Base-by-base conservation (phyloP, 2,797 vertebrate genomes). In the Decapterus maruadsi region DNA sequence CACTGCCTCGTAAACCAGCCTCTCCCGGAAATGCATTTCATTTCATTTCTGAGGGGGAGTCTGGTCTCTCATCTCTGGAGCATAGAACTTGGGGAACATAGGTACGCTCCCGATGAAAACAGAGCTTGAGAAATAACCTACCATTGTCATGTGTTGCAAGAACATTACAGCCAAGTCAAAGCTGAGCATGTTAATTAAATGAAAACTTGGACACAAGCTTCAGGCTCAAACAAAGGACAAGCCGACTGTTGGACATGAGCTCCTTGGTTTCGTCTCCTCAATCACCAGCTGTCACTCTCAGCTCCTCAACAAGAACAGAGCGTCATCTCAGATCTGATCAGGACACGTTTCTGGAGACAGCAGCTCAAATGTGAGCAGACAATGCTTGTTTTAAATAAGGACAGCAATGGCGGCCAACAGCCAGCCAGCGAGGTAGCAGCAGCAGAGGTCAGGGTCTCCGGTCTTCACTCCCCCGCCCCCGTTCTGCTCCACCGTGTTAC, bases 361-460 rank as follows among this genome's bases (percentile, higher is more conserved):
- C 48, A 62, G 50, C 55, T 67, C 16, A 7, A 17, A 51, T 20
- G 43, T 1, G 38, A 77, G 60, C 62, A 1, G 34, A 36, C 62
- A 16, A 11, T 55, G 13, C 38, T 11, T 4, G 43, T 46, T 82
- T 70, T 46, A 68, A 78, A 64, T 54, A 34, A 71, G 61, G 53
- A 75, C 70, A 56, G 57, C 48, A 4, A 20, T 58, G 72, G 67
- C 55, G 26, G 61, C 61, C 45, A 45, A 55, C 62, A 38, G 70
- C 54, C 54, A 51, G 48, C 22, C 50, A 45, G 65, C 53, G 50
- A 38, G 29, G 46, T 46, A n/a, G 40, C 58, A 78, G 78, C 68
- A 26, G 12, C 26, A 6, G 62, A 83, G 86, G 77, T 85, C 72
- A 61, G 59, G 72, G 61, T 84, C 77, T 71, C 22, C 2, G 55